Conservation (phyloP, 2,113 vertebrate species). For the Hyaena hyaena region DNA sequence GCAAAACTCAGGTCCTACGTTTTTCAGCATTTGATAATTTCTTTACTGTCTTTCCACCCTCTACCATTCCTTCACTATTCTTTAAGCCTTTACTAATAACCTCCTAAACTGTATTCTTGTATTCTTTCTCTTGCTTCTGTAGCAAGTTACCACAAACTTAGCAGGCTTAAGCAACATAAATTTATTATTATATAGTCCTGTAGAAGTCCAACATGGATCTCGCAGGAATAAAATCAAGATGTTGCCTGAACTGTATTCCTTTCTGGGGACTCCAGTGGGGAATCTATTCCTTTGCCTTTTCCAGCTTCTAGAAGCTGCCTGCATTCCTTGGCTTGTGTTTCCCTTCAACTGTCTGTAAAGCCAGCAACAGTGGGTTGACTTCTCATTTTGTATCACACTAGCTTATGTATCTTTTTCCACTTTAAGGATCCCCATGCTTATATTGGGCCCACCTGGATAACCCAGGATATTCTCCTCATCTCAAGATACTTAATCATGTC, state of each 20-base stretch:
- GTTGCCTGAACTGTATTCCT: background rate
- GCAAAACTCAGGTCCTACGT: background rate
- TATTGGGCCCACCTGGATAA: background rate
- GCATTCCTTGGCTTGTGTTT: background rate
- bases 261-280: background rate
- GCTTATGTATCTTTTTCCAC: background rate
- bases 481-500: background rate
- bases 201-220: background rate
- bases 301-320: background rate
- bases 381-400: background rate
- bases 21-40: background rate
- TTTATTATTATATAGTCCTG: background rate
- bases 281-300: background rate
- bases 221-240: constrained; percentile 16
- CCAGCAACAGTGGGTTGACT: background rate
- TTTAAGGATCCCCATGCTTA: background rate
- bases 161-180: background rate
- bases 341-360: background rate
- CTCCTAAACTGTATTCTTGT: background rate
- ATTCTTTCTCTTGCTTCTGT: background rate
- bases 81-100: background rate
- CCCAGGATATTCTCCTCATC: background rate
- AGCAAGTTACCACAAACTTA: background rate
- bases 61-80: background rate
- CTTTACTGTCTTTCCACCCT: background rate